A percentile compares a stretch with the other conserved stretches of the same genome.
phyloP scores from a whole-genome alignment of 2,797 vertebrate genomes.

The Tokudaia muenninki region DNA sequence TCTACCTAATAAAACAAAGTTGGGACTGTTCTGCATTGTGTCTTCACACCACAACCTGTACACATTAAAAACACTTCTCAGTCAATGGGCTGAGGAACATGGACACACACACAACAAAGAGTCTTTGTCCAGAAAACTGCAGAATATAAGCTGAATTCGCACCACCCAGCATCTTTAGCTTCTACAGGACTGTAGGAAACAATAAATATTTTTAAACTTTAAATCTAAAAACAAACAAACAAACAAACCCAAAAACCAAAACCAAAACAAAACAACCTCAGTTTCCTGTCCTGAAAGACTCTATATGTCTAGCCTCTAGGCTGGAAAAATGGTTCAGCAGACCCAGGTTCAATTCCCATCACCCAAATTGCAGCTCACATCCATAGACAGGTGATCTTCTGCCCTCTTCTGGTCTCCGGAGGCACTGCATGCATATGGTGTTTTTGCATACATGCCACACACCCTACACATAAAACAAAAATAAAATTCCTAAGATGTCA shows the following conservation, averaged over 20 bases:
- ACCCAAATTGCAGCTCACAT: neutral
- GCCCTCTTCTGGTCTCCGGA: neutral
- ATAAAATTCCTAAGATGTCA: neutral
- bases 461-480: neutral
- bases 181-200: rapidly evolving
- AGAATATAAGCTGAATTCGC: neutral
- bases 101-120: neutral
- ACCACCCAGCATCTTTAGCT: neutral
- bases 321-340: neutral
- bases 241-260: neutral
- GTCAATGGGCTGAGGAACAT: neutral
- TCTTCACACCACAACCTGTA: neutral
- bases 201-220: neutral
- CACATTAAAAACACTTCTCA: constrained; percentile 32
- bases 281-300: neutral
- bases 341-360: neutral
- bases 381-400: neutral
- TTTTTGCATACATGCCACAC: neutral
- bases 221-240: neutral
- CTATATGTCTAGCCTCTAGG: constrained; percentile 15
- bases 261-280: neutral
- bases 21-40: neutral
- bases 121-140: neutral
- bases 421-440: neutral
- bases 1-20: neutral